A percentile compares a stretch with the other conserved stretches of the same genome.
Conservation (phyloP, 2,113 vertebrate species). For the mouse (Mus musculus) region DNA sequence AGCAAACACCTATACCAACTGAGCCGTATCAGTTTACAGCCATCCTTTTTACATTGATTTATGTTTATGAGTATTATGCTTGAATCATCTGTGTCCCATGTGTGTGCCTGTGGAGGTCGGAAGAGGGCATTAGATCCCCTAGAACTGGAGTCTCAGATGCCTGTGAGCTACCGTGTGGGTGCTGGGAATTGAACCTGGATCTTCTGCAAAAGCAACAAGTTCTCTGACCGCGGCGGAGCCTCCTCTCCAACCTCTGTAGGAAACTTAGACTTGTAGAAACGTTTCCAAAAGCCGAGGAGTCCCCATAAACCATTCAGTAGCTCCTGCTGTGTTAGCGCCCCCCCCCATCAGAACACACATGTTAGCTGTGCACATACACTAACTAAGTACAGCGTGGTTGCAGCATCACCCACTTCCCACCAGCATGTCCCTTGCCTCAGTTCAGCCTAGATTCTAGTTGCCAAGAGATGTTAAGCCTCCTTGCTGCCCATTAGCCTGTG, state of each 20-base stretch:
- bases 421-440: background rate
- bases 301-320: background rate
- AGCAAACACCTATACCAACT: too few relatives aligned
- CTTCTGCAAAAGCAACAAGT: background rate
- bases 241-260: background rate
- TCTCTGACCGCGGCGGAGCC: background rate
- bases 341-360: too few relatives aligned
- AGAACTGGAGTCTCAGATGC: background rate
- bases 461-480: background rate
- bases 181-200: background rate
- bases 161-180: background rate
- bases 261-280: conserved; percentile 1
- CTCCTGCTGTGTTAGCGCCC: background rate
- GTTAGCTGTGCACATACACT: background rate
- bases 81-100: background rate
- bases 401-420: background rate
- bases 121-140: background rate
- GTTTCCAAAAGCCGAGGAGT: background rate
- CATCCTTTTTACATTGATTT: background rate
- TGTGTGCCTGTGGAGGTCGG: background rate
- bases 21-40: background rate
- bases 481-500: background rate
- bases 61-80: background rate
- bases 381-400: background rate
- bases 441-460: fast-evolving